Evolutionary conservation across 2,797 vertebrate genomes (phyloP), one percentile per base, ranked within the genome.

Genomic region (Vespertilio murinus): DNA sequence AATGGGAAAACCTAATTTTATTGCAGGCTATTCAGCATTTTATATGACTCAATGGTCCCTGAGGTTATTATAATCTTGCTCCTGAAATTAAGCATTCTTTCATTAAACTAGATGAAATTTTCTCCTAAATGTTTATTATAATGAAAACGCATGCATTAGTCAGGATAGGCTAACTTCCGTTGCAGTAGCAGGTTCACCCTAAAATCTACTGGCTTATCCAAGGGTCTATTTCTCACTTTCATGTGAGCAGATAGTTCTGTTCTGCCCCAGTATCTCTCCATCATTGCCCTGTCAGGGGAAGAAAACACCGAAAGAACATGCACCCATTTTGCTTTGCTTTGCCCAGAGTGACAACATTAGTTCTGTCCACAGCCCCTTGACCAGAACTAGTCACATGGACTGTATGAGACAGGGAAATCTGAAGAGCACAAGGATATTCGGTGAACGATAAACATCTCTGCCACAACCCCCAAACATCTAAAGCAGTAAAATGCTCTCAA

Each of bases 81-180:
- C 85, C 35, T 88, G 54, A 94, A 92, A 88, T 80, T 80, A 80
- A 91, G 38, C 22, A 59, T 71, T 87, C 45, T 82, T 93, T 86
- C 91, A 82, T 82, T 70, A 88, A 93, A 81, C 40, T 89, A 61
- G 13, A 77, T 75, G 18, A 74, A 94, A 64, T 35, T 61, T 80
- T 71, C 75, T 61, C 61, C 35, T 89, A 49, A 78, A 52, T 92
- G 85, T 33, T 74, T 54, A 52, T 22, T 91, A 28, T 78, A 83
- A 78, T 79, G 33, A 79, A 94, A 92, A 90, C 42, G 56, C 13
- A 7, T 82, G 3, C 17, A 16, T 91, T 88, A 80, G 23, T 94
- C n/a, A 90, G 56, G 35, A 74, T 54, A 49, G 16, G 49, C 74
- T 93, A 56, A 92, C 16, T 91, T 79, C 47, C 35, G 25, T 61